These are phyloP conservation scores for Pseudomyrmex sp. DNA, from an alignment of 1,140 invertebrate species.

Conservation along the genomic window DNA sequence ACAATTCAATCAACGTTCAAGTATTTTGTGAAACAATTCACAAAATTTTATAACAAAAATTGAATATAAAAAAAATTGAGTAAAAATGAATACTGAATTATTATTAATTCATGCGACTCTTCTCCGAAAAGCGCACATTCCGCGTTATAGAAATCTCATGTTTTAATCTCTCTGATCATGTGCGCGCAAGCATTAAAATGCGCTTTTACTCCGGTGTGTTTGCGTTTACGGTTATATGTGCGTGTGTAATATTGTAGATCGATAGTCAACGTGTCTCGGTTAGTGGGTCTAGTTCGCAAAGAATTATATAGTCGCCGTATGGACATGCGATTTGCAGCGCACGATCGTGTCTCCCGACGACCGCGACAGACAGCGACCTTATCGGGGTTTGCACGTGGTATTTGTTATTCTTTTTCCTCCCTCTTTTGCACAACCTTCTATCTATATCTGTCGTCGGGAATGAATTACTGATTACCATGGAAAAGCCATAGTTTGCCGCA, in stretches of 20 bases:
- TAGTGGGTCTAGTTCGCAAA: slow-evolving; percentile 75
- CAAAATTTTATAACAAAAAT: too few relatives aligned
- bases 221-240: slow-evolving; percentile 48
- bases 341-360: slow-evolving; percentile 28
- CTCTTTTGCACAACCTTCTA: neutral
- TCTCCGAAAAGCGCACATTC: too few relatives aligned
- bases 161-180: neutral
- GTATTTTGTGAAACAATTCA: too few relatives aligned
- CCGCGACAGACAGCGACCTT: slow-evolving; percentile 49
- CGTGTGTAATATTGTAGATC: slow-evolving; percentile 68
- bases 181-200: neutral
- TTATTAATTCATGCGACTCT: too few relatives aligned
- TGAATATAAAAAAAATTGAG: too few relatives aligned
- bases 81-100: too few relatives aligned
- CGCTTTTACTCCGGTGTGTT: slow-evolving; percentile 29
- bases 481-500: neutral
- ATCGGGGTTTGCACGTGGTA: slow-evolving; percentile 40
- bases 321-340: slow-evolving; percentile 42
- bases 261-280: slow-evolving; percentile 70
- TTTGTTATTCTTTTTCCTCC: slow-evolving; percentile 22
- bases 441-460: neutral
- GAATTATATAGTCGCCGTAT: slow-evolving; percentile 60
- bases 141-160: neutral
- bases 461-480: neutral
- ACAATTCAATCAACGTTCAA: too few relatives aligned